Percentiles rank a stretch among this genome's conserved stretches.
Conservation (phyloP, 2,113 vertebrate species). For the Chaetorhynchus papuensis region DNA sequence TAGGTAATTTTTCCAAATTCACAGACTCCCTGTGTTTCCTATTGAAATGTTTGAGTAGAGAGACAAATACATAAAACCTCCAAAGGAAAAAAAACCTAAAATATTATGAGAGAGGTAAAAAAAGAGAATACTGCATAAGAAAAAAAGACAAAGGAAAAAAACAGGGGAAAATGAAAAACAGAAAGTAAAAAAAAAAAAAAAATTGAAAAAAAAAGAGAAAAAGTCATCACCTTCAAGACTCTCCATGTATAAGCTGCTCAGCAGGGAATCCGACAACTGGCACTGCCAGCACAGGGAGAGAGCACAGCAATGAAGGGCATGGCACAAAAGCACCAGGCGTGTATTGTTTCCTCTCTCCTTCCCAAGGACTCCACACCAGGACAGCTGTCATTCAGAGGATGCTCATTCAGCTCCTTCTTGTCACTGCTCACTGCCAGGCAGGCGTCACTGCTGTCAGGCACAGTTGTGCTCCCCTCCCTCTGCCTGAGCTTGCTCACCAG, state of each 20-base stretch:
- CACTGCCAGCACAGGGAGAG: background rate
- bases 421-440: background rate
- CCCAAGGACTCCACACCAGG: accelerated
- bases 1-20: background rate
- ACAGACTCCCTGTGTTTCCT: background rate
- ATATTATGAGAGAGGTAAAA: accelerated
- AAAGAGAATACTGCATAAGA: background rate
- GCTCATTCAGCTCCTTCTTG: background rate
- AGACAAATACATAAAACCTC: background rate
- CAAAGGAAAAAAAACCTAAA: background rate
- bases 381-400: background rate
- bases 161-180: accelerated
- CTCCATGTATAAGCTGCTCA: background rate
- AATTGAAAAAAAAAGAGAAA: background rate
- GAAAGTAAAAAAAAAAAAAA: background rate
- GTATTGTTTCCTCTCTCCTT: background rate
- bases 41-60: background rate
- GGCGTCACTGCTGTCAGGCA: background rate
- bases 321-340: accelerated
- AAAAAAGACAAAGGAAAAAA: background rate
- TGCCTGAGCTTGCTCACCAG: background rate
- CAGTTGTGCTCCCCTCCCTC: background rate
- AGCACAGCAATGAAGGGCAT: background rate
- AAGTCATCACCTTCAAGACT: background rate
- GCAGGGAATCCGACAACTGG: background rate